Conservation (phyloP, 2,888 invertebrate genomes). For the Archaeoteleia sp. region DNA sequence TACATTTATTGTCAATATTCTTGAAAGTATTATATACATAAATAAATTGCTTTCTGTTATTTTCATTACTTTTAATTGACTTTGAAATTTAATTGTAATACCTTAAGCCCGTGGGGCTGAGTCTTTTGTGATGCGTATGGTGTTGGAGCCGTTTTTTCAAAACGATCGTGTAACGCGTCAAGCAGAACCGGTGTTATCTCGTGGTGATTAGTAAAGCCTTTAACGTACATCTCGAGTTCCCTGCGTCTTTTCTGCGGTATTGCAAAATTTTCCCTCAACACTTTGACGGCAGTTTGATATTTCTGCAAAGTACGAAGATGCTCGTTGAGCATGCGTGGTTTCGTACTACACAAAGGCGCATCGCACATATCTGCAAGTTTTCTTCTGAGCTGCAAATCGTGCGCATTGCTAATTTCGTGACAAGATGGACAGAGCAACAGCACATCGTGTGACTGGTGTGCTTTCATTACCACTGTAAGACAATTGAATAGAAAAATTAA, state of each 20-base stretch:
- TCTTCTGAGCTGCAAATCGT: conserved; percentile 79
- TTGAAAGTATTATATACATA: too few relatives aligned
- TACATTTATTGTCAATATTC: too few relatives aligned
- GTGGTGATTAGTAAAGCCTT: conserved; percentile 59
- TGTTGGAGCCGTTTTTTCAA: conserved; percentile 50
- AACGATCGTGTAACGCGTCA: conserved; percentile 59
- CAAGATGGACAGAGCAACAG: conserved; percentile 83
- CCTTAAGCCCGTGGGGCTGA: conserved; percentile 29
- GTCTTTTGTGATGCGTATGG: neutral
- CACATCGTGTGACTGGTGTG: conserved; percentile 88
- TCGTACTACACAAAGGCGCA: conserved; percentile 79
- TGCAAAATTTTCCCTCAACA: conserved; percentile 73
- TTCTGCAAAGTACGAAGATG: conserved; percentile 75
- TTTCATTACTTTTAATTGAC: too few relatives aligned
- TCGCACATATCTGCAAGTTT: conserved; percentile 78
- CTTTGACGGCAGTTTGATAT: conserved; percentile 79
- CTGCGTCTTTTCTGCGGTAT: conserved; percentile 62
- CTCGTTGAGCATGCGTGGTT: conserved; percentile 58
- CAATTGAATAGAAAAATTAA: neutral
- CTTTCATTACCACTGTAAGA: conserved; percentile 82
- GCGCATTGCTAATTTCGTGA: conserved; percentile 82
- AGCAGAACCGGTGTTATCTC: conserved; percentile 60
- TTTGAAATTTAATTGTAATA: too few relatives aligned
- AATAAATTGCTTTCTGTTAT: too few relatives aligned
- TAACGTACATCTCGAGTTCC: conserved; percentile 65